Percentiles rank a stretch among this genome's conserved stretches.
phyloP scores from a whole-genome alignment of 2,888 invertebrate species.

The Mimachlamys varia region DNA sequence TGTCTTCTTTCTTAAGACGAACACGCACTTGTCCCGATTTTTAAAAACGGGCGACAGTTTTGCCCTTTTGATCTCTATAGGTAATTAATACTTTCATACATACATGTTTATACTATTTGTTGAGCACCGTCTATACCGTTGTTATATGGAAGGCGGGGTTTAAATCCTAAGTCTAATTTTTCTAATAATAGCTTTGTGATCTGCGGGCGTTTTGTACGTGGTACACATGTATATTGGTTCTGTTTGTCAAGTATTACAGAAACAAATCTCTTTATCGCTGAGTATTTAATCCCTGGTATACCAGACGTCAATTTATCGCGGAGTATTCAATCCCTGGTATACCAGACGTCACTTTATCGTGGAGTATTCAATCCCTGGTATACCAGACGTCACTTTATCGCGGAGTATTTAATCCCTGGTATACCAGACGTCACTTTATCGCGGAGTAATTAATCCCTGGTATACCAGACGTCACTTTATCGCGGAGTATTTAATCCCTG shows the following conservation, averaged over 20 bases:
- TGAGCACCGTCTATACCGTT: not conserved
- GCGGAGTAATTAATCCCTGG: not conserved
- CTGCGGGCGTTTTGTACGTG: not conserved
- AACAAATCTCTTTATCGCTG: not conserved
- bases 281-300: not conserved
- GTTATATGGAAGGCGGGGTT: not conserved
- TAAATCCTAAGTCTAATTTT: not conserved
- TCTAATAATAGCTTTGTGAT: not conserved
- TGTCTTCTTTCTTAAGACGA: not conserved
- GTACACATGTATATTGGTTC: not conserved
- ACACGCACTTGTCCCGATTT: not conserved
- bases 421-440: not conserved
- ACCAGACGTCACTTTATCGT: not conserved
- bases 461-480: not conserved
- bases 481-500: not conserved
- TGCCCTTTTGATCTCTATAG: not conserved
- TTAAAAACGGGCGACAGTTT: not conserved
- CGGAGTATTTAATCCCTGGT: not conserved
- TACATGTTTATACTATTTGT: not conserved
- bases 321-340: not conserved
- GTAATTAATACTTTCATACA: not conserved
- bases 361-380: not conserved
- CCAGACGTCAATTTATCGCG: not conserved
- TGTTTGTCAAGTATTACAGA: not conserved
- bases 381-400: not conserved